These are phyloP conservation scores for Mesorhabditis spiculigera DNA, from an alignment of 2,888 invertebrate species.

Conservation along the genomic window DNA sequence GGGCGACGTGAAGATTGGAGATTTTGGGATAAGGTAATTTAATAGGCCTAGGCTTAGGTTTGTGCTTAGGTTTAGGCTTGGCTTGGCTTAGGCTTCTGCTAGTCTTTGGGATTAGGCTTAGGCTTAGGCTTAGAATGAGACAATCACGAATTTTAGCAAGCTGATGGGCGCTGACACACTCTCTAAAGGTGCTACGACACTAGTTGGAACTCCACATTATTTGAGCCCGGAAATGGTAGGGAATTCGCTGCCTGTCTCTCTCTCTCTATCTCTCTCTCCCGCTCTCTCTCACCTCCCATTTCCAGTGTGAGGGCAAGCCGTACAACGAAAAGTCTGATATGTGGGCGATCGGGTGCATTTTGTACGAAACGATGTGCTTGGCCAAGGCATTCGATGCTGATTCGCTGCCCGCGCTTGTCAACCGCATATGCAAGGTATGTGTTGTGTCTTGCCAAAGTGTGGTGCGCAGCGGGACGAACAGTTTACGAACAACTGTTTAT, in stretches of 20 bases:
- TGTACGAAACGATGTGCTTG: conserved; percentile 74
- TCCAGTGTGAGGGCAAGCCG: conserved; percentile 73
- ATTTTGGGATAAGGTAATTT: conserved; percentile 69
- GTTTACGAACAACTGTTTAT: too few species aligned
- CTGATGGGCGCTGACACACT: conserved; percentile 68
- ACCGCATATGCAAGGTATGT: conserved; percentile 74
- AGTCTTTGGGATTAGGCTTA: too few species aligned
- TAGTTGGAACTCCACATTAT: conserved; percentile 64
- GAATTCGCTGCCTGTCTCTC: neutral
- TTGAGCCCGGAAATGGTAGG: conserved; percentile 61
- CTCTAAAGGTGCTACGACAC: conserved; percentile 61
- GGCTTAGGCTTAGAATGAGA: too few species aligned
- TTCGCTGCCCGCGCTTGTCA: conserved; percentile 72
- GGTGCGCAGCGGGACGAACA: too few species aligned
- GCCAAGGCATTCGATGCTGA: conserved; percentile 74
- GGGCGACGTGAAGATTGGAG: conserved; percentile 71
- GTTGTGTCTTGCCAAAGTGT: too few species aligned
- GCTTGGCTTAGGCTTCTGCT: too few species aligned
- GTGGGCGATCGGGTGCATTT: conserved; percentile 73
- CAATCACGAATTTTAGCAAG: conserved; percentile 61
- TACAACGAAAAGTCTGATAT: conserved; percentile 76
- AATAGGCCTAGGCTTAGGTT: neutral
- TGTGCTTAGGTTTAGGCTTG: too few species aligned
- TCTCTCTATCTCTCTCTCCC: too few species aligned
- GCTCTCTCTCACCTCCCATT: conserved; percentile 7